Evolutionary conservation across 2,888 invertebrate species (phyloP).

Genomic region (Drosophila nr. medialis): DNA sequence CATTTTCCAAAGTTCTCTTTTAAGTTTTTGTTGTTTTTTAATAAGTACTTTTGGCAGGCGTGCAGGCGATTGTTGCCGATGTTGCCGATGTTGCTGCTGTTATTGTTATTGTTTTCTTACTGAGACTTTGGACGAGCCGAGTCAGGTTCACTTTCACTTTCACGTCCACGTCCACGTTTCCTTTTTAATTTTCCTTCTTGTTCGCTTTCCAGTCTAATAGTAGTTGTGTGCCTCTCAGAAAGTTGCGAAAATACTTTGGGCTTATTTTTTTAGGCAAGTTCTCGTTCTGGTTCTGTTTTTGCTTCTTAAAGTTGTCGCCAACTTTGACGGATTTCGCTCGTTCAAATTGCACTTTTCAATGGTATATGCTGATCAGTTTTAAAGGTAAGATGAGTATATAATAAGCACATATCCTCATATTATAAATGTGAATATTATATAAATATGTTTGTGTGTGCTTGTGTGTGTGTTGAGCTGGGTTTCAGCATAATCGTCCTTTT

Average conservation of each 20-base stretch:
- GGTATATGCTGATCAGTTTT: not conserved
- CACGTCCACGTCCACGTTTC: slow-evolving; percentile 2
- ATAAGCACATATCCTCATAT: too few relatives aligned
- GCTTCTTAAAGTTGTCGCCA: not conserved
- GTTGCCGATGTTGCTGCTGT: not conserved
- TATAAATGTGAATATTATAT: too few relatives aligned
- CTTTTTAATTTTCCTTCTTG: not conserved
- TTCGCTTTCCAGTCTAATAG: slow-evolving; percentile 23
- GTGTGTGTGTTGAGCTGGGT: slow-evolving; percentile 43
- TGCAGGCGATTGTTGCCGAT: slow-evolving; percentile 2
- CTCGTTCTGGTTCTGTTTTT: not conserved
- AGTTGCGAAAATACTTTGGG: not conserved
- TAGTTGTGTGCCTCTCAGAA: not conserved
- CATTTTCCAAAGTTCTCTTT: slow-evolving; percentile 23
- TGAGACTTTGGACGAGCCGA: not conserved
- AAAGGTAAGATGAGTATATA: not conserved
- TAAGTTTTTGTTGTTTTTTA: slow-evolving; percentile 53
- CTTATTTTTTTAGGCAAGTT: not conserved
- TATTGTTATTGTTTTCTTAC: slow-evolving; percentile 11
- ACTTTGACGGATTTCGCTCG: not conserved
- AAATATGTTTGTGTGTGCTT: not conserved
- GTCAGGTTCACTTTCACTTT: not conserved
- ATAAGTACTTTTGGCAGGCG: slow-evolving; percentile 43
- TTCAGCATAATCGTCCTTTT: slow-evolving; percentile 65
- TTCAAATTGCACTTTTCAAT: not conserved